phyloP scores from a whole-genome alignment of 1,140 invertebrate genomes.

The Sycophila sp. region DNA sequence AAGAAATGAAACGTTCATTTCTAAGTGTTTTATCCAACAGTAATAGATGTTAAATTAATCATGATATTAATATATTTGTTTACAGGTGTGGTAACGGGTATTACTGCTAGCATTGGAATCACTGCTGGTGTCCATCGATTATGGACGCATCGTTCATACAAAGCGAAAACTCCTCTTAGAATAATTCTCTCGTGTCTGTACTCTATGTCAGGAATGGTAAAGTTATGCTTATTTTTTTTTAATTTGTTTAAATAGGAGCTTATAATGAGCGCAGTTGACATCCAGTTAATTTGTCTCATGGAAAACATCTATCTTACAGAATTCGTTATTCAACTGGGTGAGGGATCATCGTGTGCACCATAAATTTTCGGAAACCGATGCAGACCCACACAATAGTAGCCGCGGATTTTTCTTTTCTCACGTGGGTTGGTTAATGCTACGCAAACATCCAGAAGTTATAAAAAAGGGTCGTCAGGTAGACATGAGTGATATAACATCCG shows the following conservation, averaged over 20 bases:
- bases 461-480: slow-evolving; percentile 88
- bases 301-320: slow-evolving; percentile 68
- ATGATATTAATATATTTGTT: too few species aligned
- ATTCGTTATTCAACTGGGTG: slow-evolving; percentile 91
- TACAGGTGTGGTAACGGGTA: too few species aligned
- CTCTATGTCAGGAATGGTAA: too few species aligned
- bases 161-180: slow-evolving; percentile 88
- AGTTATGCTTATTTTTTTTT: too few species aligned
- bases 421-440: slow-evolving; percentile 91
- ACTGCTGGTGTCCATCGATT: slow-evolving; percentile 94
- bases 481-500: slow-evolving; percentile 85
- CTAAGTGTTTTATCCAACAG: too few species aligned
- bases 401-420: slow-evolving; percentile 97
- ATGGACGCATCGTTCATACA: slow-evolving; percentile 94
- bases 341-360: slow-evolving; percentile 96
- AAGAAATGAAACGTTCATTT: too few species aligned
- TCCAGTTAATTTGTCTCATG: slow-evolving; percentile 72
- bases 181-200: too few species aligned
- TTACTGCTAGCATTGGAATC: too few species aligned
- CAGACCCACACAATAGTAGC: slow-evolving; percentile 94
- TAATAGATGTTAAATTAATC: too few species aligned
- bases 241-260: too few species aligned
- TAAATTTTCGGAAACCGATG: slow-evolving; percentile 95
- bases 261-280: slow-evolving; percentile 85
- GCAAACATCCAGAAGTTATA: slow-evolving; percentile 91